These are phyloP conservation scores for Chrysocyon brachyurus DNA, from an alignment of 2,797 vertebrate genomes.

Conservation along the genomic window DNA sequence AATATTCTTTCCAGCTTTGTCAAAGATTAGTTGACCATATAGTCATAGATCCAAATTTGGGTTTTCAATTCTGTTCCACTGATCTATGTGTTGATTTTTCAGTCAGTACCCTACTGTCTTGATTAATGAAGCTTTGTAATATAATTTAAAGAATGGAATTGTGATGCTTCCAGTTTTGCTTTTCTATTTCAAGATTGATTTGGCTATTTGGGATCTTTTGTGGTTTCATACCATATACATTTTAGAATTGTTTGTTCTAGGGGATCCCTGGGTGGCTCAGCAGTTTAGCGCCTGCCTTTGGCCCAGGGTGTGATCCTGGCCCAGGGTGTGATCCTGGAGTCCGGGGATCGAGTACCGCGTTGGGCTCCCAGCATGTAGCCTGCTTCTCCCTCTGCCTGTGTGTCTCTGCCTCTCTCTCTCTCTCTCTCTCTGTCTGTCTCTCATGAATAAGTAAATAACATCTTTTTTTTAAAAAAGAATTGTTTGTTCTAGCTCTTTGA, in stretches of 20 bases:
- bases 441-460: too few relatives aligned
- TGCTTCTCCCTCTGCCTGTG: too few relatives aligned
- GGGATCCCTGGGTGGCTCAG: too few relatives aligned
- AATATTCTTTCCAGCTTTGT: neutral
- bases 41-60: neutral
- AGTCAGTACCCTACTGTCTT: neutral
- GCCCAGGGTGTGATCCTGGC: too few relatives aligned
- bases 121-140: neutral
- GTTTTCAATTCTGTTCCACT: neutral
- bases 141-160: neutral
- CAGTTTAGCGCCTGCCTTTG: too few relatives aligned
- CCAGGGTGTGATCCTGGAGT: too few relatives aligned
- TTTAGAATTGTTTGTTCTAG: neutral
- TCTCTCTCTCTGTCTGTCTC: too few relatives aligned
- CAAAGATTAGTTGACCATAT: neutral
- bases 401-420: too few relatives aligned
- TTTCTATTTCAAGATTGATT: neutral
- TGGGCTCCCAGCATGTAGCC: too few relatives aligned
- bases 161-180: neutral
- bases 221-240: neutral
- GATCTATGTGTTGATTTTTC: neutral
- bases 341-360: too few relatives aligned
- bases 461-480: too few relatives aligned
- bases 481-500: neutral
- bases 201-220: neutral